Percentiles rank a stretch among this genome's conserved stretches.
Conservation (phyloP, 53 echinoderm and acorn worm genomes). For the Zoroaster sp. region DNA sequence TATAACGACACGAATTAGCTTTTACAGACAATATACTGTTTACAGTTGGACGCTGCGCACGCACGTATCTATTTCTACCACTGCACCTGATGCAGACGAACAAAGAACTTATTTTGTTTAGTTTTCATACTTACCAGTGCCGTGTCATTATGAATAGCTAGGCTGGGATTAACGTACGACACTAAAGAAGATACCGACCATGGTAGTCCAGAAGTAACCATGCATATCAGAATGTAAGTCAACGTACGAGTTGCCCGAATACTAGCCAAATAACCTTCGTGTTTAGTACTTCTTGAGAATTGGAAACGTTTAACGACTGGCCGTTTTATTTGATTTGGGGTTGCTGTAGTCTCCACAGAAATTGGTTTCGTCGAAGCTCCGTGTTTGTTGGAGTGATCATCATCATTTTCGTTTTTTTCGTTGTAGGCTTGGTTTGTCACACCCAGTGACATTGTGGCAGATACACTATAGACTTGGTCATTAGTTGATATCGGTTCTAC, state of each 20-base stretch:
- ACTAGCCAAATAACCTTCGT: background rate
- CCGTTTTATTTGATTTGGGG: background rate
- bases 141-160: background rate
- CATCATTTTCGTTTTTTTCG: background rate
- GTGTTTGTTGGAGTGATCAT: background rate
- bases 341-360: background rate
- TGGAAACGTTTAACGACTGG: background rate
- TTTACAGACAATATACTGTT: no score
- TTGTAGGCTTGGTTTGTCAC: background rate
- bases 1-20: no score
- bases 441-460: background rate
- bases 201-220: constrained; percentile 25
- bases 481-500: background rate
- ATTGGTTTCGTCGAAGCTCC: no score
- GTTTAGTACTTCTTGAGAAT: background rate
- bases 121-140: background rate
- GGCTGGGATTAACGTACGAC: background rate
- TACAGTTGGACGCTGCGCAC: no score
- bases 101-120: no score
- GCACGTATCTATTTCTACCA: no score
- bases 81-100: no score
- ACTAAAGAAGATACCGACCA: constrained; percentile 18
- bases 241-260: constrained; percentile 43
- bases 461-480: background rate
- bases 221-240: constrained; percentile 12